phyloP scores from a whole-genome alignment of 2,888 invertebrate genomes.

The Abrostola triplasia region DNA sequence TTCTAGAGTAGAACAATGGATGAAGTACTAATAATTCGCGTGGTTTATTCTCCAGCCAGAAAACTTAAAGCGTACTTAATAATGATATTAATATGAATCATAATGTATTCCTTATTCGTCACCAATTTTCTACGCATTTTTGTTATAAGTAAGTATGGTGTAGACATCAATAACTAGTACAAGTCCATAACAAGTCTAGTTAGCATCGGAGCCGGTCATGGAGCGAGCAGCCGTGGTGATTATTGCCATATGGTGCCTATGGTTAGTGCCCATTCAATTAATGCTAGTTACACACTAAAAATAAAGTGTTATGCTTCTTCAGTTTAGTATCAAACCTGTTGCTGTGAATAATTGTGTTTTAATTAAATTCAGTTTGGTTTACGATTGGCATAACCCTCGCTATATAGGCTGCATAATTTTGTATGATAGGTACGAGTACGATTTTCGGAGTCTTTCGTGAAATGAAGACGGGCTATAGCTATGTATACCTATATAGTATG shows the following conservation, averaged over 20 bases:
- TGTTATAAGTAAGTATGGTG: constrained; percentile 35
- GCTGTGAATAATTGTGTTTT: constrained; percentile 7
- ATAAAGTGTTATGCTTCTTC: background rate
- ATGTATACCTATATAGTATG: too few relatives aligned
- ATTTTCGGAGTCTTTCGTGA: background rate
- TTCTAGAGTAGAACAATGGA: too few relatives aligned
- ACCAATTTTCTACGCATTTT: constrained; percentile 33
- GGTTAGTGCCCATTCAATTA: constrained; percentile 36
- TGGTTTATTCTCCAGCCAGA: too few relatives aligned
- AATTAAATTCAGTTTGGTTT: background rate
- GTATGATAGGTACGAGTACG: background rate
- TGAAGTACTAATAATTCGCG: too few relatives aligned
- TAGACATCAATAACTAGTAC: constrained; percentile 17
- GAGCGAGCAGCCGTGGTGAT: constrained; percentile 19
- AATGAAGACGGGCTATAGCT: background rate
- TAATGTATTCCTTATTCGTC: constrained; percentile 38
- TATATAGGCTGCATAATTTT: background rate
- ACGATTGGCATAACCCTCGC: background rate
- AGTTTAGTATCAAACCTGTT: background rate
- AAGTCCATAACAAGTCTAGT: constrained; percentile 33
- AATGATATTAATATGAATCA: constrained; percentile 5
- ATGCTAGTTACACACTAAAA: background rate
- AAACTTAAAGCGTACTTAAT: too few relatives aligned
- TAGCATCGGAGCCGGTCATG: constrained; percentile 41
- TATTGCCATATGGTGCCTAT: constrained; percentile 12